A percentile compares a stretch with the other conserved stretches of the same genome.
phyloP scores from a whole-genome alignment of 1,140 invertebrate genomes.

The Ctenoplectra terminalis region DNA sequence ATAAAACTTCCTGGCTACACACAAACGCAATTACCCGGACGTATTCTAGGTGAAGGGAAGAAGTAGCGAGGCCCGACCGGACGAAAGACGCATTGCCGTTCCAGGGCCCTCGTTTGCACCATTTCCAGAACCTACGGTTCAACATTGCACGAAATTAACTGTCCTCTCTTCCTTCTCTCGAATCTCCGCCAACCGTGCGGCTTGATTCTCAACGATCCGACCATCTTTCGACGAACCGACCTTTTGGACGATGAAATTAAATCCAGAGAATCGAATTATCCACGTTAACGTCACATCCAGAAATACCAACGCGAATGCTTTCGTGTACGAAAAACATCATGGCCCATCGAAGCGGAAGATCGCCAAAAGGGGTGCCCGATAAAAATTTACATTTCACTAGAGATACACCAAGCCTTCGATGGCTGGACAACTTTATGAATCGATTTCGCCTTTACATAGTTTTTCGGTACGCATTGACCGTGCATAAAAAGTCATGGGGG shows the following conservation, averaged over 20 bases:
- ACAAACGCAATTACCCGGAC: constrained; percentile 75
- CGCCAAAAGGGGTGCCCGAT: background rate
- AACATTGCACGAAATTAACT: constrained; percentile 58
- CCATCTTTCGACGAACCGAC: background rate
- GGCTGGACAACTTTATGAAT: background rate
- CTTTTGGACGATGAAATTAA: constrained; percentile 3
- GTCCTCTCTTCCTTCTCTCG: constrained; percentile 16
- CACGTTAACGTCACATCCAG: background rate
- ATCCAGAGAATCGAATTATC: constrained; percentile 5
- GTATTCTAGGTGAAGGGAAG: constrained; percentile 44
- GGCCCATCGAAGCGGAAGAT: background rate
- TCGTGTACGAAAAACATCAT: background rate
- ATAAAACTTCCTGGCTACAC: constrained; percentile 75
- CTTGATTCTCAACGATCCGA: background rate
- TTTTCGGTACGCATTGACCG: constrained; percentile 65
- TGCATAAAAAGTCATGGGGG: constrained; percentile 54
- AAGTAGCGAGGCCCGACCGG: constrained; percentile 40
- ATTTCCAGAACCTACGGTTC: constrained; percentile 46
- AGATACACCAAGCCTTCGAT: background rate
- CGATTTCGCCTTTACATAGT: constrained; percentile 8
- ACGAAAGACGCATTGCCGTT: constrained; percentile 69
- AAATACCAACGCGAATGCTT: background rate
- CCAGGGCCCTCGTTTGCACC: constrained; percentile 41
- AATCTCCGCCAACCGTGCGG: constrained; percentile 54
- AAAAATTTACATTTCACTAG: constrained; percentile 22